Percentiles rank a stretch among this genome's conserved stretches.
Evolutionary conservation across 2,888 invertebrate genomes (phyloP).

Genomic region (Blastobasis lacticolella): DNA sequence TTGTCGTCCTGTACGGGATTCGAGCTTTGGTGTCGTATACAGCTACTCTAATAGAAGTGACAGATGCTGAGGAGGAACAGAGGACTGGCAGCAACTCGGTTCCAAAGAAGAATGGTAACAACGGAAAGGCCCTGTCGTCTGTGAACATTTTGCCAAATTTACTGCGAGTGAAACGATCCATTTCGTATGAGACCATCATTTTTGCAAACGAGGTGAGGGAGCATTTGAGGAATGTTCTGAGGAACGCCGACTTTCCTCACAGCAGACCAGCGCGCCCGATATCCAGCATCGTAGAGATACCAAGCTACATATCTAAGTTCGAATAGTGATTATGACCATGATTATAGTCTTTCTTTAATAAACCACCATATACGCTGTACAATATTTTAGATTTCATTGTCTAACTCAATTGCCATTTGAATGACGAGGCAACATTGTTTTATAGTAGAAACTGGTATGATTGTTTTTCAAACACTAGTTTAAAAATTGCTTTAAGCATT

Average conservation of each 20-base stretch:
- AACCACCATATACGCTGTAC: too few species aligned
- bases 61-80: constrained; percentile 12
- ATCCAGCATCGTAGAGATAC: constrained; percentile 29
- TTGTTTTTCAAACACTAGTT: too few species aligned
- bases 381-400: too few species aligned
- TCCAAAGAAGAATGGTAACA: constrained; percentile 1
- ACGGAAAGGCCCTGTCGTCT: constrained; percentile 9
- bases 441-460: too few species aligned
- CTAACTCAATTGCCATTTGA: too few species aligned
- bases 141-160: constrained; percentile 37
- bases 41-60: constrained; percentile 31
- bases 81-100: too few species aligned
- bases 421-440: too few species aligned
- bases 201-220: constrained; percentile 47
- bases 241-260: constrained; percentile 25
- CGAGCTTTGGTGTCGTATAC: constrained; percentile 39
- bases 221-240: constrained; percentile 37
- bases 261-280: constrained; percentile 21
- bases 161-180: constrained; percentile 45
- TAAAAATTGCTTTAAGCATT: too few species aligned
- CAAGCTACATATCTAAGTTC: neutral
- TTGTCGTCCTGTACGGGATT: constrained; percentile 45
- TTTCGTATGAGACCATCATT: constrained; percentile 50
- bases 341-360: neutral
- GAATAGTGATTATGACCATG: neutral